A percentile compares a stretch with the other conserved stretches of the same genome.
Evolutionary conservation across 2,888 invertebrate species (phyloP).

Genomic region (Synergus gifuensis): DNA sequence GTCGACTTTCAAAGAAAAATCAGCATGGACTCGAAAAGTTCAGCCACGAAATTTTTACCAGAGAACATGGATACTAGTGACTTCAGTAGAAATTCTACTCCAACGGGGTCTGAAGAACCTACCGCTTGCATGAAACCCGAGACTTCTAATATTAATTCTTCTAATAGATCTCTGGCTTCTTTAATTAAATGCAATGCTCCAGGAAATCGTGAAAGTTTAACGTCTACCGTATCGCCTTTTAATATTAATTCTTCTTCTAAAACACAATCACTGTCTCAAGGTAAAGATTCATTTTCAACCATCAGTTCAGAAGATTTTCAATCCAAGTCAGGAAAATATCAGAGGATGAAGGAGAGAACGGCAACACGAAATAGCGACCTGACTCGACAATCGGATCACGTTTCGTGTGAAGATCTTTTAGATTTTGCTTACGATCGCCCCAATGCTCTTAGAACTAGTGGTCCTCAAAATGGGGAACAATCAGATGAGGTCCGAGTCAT

Average conservation of each 20-base stretch:
- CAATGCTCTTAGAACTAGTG: slow-evolving; percentile 83
- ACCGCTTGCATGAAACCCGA: slow-evolving; percentile 41
- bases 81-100: slow-evolving; percentile 58
- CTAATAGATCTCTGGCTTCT: slow-evolving; percentile 45
- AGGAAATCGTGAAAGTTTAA: slow-evolving; percentile 4
- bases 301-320: neutral
- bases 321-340: slow-evolving; percentile 12
- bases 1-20: slow-evolving; percentile 58
- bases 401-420: slow-evolving; percentile 93
- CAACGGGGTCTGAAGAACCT: slow-evolving; percentile 54
- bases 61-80: slow-evolving; percentile 48
- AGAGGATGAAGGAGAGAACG: slow-evolving; percentile 49
- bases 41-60: slow-evolving; percentile 51
- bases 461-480: slow-evolving; percentile 86
- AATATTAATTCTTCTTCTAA: slow-evolving; percentile 12
- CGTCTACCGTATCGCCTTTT: neutral
- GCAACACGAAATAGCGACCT: slow-evolving; percentile 62
- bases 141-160: slow-evolving; percentile 14
- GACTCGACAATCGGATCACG: slow-evolving; percentile 83
- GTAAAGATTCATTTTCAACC: neutral
- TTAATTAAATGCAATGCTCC: slow-evolving; percentile 6
- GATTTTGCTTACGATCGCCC: slow-evolving; percentile 93
- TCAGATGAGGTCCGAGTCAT: slow-evolving; percentile 96
- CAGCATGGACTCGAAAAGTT: slow-evolving; percentile 60
- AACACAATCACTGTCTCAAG: slow-evolving; percentile 14